Evolutionary conservation across 1,140 invertebrate genomes (phyloP).

Genomic region (Drosophila athabasca): DNA sequence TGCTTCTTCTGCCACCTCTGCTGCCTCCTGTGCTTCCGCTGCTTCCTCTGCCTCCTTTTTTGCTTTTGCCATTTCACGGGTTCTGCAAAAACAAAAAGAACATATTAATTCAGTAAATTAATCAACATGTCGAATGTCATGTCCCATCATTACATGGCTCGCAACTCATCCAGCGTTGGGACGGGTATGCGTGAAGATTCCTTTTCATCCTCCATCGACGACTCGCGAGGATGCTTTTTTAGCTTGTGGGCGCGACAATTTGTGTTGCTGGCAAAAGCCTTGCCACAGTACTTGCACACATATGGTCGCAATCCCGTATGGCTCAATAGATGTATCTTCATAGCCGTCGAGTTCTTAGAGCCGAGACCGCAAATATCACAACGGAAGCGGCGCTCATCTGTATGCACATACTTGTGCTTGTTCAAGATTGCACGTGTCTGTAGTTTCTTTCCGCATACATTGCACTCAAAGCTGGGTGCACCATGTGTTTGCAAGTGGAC

Average conservation of each 20-base stretch:
- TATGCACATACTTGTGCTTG: slow-evolving; percentile 84
- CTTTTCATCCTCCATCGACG: slow-evolving; percentile 51
- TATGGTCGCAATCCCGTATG: slow-evolving; percentile 84
- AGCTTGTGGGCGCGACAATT: slow-evolving; percentile 85
- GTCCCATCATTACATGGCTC: slow-evolving; percentile 54
- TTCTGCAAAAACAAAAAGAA: slow-evolving; percentile 14
- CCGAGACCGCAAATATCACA: slow-evolving; percentile 77
- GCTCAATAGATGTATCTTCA: slow-evolving; percentile 83
- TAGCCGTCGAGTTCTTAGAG: slow-evolving; percentile 78
- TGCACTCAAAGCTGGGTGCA: slow-evolving; percentile 83
- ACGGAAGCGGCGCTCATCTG: slow-evolving; percentile 80
- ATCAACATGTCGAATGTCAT: background rate
- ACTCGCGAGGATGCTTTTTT: slow-evolving; percentile 83
- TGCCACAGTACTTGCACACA: slow-evolving; percentile 84
- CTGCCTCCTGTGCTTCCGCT: too few relatives aligned
- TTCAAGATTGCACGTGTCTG: slow-evolving; percentile 84
- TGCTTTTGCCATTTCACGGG: slow-evolving; percentile 42
- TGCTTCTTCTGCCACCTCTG: background rate
- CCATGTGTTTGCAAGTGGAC: slow-evolving; percentile 80
- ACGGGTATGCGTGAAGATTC: slow-evolving; percentile 62
- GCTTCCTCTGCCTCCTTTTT: slow-evolving; percentile 1
- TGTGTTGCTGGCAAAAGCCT: slow-evolving; percentile 84
- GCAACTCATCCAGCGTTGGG: slow-evolving; percentile 73
- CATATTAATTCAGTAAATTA: too few relatives aligned
- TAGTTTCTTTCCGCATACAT: slow-evolving; percentile 83